Evolutionary conservation across 2,797 vertebrate genomes (phyloP).

Genomic region (Dicrostonyx torquatus): DNA sequence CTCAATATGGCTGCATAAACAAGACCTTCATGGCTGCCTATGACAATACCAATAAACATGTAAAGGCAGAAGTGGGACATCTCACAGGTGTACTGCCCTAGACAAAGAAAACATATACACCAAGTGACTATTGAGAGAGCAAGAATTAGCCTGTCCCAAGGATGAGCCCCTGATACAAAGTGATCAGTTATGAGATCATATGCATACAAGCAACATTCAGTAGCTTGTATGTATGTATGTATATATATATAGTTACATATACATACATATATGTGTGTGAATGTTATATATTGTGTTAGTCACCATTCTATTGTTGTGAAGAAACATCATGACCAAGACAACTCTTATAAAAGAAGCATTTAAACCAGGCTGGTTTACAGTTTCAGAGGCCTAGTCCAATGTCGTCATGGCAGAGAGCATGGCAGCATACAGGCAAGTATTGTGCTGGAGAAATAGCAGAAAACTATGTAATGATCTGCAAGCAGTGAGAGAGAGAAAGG

Average conservation of each 20-base stretch:
- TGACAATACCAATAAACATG: neutral
- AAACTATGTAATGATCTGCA: neutral
- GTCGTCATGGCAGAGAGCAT: neutral
- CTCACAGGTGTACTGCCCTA: neutral
- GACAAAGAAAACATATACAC: neutral
- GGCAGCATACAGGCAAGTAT: too few relatives aligned
- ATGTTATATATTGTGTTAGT: neutral
- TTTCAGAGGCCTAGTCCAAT: neutral
- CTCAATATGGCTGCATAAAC: neutral
- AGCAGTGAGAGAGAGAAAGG: neutral
- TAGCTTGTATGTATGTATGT: neutral
- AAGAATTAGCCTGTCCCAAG: neutral
- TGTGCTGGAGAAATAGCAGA: neutral
- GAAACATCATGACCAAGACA: neutral
- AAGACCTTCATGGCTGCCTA: too few relatives aligned
- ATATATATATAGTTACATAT: accelerated
- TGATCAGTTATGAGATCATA: neutral
- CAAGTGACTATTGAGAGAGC: neutral
- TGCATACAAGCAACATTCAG: neutral
- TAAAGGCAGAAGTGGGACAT: neutral
- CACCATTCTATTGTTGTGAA: neutral
- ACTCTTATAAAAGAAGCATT: neutral
- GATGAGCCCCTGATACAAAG: neutral
- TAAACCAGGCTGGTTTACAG: neutral
- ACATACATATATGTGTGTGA: accelerated